These are phyloP conservation scores for Calliphora vomitoria DNA, from an alignment of 2,888 invertebrate genomes.

Conservation along the genomic window DNA sequence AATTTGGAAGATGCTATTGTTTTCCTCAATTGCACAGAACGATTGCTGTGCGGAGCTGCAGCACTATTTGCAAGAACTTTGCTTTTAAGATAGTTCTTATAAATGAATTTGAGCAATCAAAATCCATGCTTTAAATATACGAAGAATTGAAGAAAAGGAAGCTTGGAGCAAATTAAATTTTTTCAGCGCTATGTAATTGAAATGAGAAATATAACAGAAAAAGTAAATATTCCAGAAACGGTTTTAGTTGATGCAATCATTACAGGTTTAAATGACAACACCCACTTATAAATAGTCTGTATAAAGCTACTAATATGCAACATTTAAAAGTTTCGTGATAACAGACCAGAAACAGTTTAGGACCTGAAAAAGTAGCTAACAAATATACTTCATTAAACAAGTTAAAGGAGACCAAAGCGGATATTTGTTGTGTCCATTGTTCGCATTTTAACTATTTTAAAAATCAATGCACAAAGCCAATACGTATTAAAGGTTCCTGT, in stretches of 20 bases:
- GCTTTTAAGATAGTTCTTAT: neutral
- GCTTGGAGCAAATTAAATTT: neutral
- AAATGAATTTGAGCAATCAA: neutral
- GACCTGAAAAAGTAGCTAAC: neutral
- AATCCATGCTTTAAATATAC: neutral
- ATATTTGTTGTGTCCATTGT: neutral
- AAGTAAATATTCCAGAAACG: neutral
- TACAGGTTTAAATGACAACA: neutral
- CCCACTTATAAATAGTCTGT: neutral
- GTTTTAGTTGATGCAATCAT: neutral
- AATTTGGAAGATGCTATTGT: slow-evolving; percentile 25
- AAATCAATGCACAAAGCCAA: slow-evolving; percentile 8
- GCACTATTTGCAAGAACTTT: neutral
- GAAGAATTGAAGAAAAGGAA: neutral
- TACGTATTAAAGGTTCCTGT: slow-evolving; percentile 12
- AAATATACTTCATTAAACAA: neutral
- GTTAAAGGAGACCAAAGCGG: neutral
- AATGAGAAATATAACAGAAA: neutral
- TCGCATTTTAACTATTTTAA: neutral
- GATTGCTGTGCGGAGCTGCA: slow-evolving; percentile 17
- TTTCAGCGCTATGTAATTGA: neutral
- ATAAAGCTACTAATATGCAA: neutral
- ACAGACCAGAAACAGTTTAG: neutral
- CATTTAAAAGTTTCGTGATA: neutral
- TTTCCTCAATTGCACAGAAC: slow-evolving; percentile 3